Percentiles rank a stretch among this genome's conserved stretches.
Evolutionary conservation across 2,113 vertebrate genomes (phyloP).

Genomic region (Thunnus maccoyii): DNA sequence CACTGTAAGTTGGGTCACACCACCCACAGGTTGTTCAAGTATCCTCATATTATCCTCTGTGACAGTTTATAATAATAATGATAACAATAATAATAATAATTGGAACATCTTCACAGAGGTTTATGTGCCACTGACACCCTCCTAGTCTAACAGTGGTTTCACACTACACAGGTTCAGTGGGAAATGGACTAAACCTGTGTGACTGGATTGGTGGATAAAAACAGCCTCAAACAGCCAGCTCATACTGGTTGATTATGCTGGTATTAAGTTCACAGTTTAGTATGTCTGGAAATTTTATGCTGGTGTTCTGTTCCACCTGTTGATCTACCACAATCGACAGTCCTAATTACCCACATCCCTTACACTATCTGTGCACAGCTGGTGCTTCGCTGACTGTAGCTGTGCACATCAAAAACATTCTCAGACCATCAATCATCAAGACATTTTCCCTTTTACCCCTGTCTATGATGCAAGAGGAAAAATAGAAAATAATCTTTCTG

Average conservation of each 20-base stretch:
- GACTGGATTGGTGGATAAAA: neutral
- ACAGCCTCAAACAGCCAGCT: neutral
- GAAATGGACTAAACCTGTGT: conserved; percentile 2
- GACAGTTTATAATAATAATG: conserved; percentile 40
- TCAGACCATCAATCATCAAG: neutral
- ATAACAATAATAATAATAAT: neutral
- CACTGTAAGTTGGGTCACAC: conserved; percentile 32
- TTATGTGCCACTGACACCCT: conserved; percentile 40
- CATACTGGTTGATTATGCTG: neutral
- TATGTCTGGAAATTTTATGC: neutral
- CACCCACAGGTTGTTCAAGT: conserved; percentile 25
- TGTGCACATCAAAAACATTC: neutral
- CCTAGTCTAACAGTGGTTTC: conserved; percentile 7
- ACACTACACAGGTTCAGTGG: neutral
- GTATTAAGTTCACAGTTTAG: neutral
- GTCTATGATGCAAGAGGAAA: neutral
- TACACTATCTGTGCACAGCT: neutral
- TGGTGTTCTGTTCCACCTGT: too few species aligned
- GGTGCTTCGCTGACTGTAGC: neutral
- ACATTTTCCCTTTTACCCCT: neutral
- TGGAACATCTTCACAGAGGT: conserved; percentile 3
- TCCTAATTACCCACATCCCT: conserved; percentile 30
- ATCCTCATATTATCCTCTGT: conserved; percentile 22
- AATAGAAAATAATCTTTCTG: neutral
- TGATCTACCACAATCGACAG: neutral